Evolutionary conservation across 2,888 invertebrate genomes (phyloP).

Genomic region (Cylloceria caligata): DNA sequence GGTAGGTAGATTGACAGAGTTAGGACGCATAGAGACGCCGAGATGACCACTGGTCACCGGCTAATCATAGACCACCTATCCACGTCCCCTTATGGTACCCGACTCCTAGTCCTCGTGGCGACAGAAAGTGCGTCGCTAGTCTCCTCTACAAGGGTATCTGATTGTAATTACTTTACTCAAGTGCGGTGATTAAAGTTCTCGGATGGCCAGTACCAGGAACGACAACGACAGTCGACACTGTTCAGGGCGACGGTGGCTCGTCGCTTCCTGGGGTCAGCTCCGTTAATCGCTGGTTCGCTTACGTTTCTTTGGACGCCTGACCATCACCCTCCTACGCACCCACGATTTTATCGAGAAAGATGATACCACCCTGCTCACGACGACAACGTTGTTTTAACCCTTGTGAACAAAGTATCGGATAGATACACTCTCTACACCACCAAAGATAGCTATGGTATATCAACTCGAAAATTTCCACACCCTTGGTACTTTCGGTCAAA

Average conservation of each 20-base stretch:
- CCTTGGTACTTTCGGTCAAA: background rate
- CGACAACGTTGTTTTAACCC: constrained; percentile 13
- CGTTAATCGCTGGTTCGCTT: constrained; percentile 77
- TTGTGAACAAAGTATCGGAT: constrained; percentile 37
- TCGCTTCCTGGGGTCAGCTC: constrained; percentile 43
- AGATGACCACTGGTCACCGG: constrained; percentile 79
- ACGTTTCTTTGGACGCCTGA: constrained; percentile 69
- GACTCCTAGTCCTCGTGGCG: constrained; percentile 73
- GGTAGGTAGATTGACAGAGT: constrained; percentile 23
- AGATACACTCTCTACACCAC: background rate
- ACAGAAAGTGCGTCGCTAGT: constrained; percentile 58
- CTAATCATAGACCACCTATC: constrained; percentile 82
- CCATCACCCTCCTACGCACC: constrained; percentile 13
- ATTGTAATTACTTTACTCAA: constrained; percentile 85
- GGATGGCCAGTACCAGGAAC: constrained; percentile 75
- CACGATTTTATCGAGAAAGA: constrained; percentile 61
- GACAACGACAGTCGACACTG: constrained; percentile 51
- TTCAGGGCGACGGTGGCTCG: constrained; percentile 63
- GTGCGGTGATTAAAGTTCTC: constrained; percentile 84
- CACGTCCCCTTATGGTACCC: constrained; percentile 79
- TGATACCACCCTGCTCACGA: constrained; percentile 26
- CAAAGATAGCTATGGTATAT: constrained; percentile 8
- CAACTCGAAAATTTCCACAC: constrained; percentile 16
- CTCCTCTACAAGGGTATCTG: constrained; percentile 81
- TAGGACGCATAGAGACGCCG: constrained; percentile 49